Conservation (phyloP, 2,113 vertebrate species). For the Oceanites oceanicus region DNA sequence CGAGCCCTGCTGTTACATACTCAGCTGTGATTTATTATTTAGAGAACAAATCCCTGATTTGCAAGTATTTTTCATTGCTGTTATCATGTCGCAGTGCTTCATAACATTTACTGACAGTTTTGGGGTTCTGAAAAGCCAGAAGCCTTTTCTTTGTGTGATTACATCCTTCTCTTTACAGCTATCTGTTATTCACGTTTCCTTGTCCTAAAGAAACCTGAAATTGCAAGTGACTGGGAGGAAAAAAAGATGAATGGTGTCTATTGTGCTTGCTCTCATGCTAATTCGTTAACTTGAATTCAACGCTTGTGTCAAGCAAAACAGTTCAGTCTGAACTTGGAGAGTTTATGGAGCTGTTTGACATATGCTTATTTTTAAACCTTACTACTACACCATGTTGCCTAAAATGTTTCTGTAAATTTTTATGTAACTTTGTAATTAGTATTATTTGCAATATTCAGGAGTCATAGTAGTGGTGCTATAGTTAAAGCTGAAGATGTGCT, state of each 20-base stretch:
- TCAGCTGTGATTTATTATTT: not conserved
- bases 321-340: not conserved
- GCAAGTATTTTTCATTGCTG: not conserved
- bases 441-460: not conserved
- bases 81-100: not conserved
- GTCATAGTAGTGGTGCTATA: not conserved
- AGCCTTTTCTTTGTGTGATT: not conserved
- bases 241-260: not conserved
- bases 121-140: not conserved
- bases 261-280: not conserved
- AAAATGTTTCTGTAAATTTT: not conserved
- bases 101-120: not conserved
- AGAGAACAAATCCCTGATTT: not conserved
- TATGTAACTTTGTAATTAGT: not conserved
- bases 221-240: not conserved
- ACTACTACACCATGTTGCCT: not conserved
- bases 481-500: not conserved
- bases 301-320: not conserved
- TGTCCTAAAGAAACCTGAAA: not conserved
- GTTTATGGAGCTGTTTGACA: not conserved
- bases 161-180: not conserved
- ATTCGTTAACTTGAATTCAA: not conserved
- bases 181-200: not conserved
- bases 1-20: not conserved
- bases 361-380: not conserved